These are phyloP conservation scores for Xylota sylvarum DNA, from an alignment of 2,888 invertebrate species.

Conservation along the genomic window DNA sequence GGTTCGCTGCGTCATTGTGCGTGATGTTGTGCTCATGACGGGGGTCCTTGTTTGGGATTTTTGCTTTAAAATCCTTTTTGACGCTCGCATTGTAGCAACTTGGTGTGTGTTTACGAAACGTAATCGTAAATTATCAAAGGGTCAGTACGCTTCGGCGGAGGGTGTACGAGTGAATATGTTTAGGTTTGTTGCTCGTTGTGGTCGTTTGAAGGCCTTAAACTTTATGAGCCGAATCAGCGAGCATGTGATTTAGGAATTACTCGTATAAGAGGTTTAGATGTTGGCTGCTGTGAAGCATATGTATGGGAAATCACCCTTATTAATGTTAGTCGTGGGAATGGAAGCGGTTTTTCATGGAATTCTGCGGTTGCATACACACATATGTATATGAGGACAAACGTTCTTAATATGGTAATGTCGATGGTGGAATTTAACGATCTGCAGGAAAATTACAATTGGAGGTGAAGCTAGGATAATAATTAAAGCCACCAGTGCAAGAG, in stretches of 20 bases:
- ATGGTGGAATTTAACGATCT: too few species aligned
- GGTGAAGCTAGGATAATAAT: too few species aligned
- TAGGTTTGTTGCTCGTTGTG: constrained; percentile 5
- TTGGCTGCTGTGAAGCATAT: neutral
- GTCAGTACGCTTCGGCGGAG: neutral
- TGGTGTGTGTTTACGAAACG: neutral
- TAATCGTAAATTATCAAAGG: constrained; percentile 27
- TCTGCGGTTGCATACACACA: too few species aligned
- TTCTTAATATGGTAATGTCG: too few species aligned
- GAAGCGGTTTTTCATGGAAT: neutral
- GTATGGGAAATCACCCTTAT: neutral
- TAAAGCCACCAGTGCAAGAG: too few species aligned
- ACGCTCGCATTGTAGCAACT: neutral
- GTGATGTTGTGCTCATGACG: neutral
- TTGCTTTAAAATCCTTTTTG: constrained; percentile 7
- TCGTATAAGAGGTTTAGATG: neutral
- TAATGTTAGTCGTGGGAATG: neutral
- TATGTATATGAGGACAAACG: too few species aligned
- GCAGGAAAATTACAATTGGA: too few species aligned
- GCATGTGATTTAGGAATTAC: constrained; percentile 20
- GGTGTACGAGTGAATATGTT: neutral
- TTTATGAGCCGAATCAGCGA: constrained; percentile 17
- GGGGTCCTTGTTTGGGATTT: neutral
- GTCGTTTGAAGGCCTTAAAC: constrained; percentile 9
- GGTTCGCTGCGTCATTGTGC: constrained; percentile 23